These are phyloP conservation scores for Coregonus clupeaformis DNA, from an alignment of 2,113 vertebrate genomes.

Conservation along the genomic window DNA sequence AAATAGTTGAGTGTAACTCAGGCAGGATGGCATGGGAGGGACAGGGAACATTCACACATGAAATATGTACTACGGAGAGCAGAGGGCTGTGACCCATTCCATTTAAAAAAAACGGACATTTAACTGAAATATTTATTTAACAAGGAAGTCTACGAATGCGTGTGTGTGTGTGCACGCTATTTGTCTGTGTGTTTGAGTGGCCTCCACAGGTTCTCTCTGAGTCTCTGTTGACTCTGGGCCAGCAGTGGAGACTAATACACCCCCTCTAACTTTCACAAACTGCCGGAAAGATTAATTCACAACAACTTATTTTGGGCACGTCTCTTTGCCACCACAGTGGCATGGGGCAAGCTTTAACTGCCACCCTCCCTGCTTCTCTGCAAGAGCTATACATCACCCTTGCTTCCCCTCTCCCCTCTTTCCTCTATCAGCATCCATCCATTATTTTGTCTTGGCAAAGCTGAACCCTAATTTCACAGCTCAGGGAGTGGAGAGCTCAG, in stretches of 20 bases:
- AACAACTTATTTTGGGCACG: background rate
- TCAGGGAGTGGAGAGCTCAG: constrained; percentile 15
- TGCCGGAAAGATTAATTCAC: constrained; percentile 2
- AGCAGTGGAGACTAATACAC: background rate
- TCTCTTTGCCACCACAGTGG: background rate
- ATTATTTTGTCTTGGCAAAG: constrained; percentile 35
- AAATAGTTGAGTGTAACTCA: constrained; percentile 26
- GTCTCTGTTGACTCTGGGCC: background rate
- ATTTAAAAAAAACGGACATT: background rate
- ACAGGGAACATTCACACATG: constrained; percentile 28
- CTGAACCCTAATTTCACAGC: constrained; percentile 38
- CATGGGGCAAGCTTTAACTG: background rate
- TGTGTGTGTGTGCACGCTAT: too few species aligned
- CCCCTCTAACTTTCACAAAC: constrained; percentile 3
- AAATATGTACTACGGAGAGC: constrained; percentile 15
- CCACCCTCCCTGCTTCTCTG: background rate
- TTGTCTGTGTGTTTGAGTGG: background rate
- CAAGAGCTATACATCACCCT: background rate
- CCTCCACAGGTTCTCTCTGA: background rate
- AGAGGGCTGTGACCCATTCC: background rate
- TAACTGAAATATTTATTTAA: background rate
- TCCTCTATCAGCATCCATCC: constrained; percentile 1
- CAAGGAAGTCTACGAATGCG: background rate
- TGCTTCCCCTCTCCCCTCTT: background rate
- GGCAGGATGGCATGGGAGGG: constrained; percentile 6